Base-by-base conservation (phyloP, 2,113 vertebrate species). In the Microcebus tavaratra region DNA sequence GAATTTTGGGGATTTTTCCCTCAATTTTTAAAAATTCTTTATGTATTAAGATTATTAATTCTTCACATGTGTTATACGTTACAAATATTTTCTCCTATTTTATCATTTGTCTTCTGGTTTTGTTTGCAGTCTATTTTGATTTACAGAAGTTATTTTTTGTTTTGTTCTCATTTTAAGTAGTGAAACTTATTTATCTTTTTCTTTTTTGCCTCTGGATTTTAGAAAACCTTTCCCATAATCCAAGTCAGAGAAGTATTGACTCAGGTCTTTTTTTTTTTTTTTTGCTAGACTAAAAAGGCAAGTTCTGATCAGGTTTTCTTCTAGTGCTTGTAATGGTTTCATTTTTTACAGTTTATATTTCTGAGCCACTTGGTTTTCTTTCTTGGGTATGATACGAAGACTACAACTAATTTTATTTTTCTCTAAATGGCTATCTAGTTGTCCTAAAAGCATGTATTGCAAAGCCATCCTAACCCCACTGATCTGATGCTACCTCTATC, bases 41-140 rank as follows among this genome's bases (percentile, higher is more conserved):
- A 42, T 34, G 34, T 87, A 48, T 53, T 86, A 82, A 3, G 50
- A 72, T 86, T 83, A 57, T 88, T 65, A 36, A 57, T 78, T 85
- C 59, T 81, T 85, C 45, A 70, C 42, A 48, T 82, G 8, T 68
- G 48, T 2, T 90, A 9, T 86, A 8, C 17, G 6, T 65, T 83
- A 55, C n/a, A 90, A 94, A 42, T 78, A 48, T 57, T 82, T 84
- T 80, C 31, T 94, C 70, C 70, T 57, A 79, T 20, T 63, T 95
- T 78, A 87, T 27, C n/a, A 59, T 82, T 42, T 84, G 25, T 27
- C 15, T 91, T 89, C 76, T 63, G 8, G 72, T 48, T 84, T 70
- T 13, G 27, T 14, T 80, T 68, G 45, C 10, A 0, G 21, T 81
- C 39, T 36, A 20, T 72, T 80, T 86, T 75, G 8, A 53, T 36